These are phyloP conservation scores for Petrolisthes manimaculis DNA, from an alignment of 2,888 invertebrate species.

Conservation along the genomic window DNA sequence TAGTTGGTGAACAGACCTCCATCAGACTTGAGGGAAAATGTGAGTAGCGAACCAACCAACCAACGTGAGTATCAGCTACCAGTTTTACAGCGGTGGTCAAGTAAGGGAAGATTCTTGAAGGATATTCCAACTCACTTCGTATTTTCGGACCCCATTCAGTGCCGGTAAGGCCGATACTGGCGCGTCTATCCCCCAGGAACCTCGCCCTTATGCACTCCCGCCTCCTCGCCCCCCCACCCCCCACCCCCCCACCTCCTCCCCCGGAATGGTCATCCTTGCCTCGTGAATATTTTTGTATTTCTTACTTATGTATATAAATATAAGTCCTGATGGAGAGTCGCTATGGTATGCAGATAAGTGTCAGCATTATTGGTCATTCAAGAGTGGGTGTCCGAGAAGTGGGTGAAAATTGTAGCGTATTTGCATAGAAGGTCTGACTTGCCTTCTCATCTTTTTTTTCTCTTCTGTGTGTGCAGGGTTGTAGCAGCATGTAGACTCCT, in stretches of 20 bases:
- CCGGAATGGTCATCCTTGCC: slow-evolving; percentile 24
- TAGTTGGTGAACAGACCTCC: too few species aligned
- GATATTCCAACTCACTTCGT: slow-evolving; percentile 45
- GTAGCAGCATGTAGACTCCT: too few species aligned
- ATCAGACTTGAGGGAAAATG: too few species aligned
- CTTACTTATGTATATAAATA: slow-evolving; percentile 49
- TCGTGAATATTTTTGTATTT: slow-evolving; percentile 49
- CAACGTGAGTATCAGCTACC: slow-evolving; percentile 28
- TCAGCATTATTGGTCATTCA: slow-evolving; percentile 32
- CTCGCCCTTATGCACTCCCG: slow-evolving; percentile 21
- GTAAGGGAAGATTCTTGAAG: slow-evolving; percentile 39
- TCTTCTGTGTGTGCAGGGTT: background rate
- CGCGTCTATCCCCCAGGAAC: background rate
- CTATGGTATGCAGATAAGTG: slow-evolving; percentile 30
- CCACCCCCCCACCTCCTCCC: slow-evolving; percentile 4
- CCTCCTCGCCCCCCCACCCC: slow-evolving; percentile 1
- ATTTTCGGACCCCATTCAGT: slow-evolving; percentile 26
- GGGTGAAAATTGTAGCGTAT: slow-evolving; percentile 2
- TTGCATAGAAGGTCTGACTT: too few species aligned
- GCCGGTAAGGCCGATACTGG: slow-evolving; percentile 21
- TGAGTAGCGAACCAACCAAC: background rate
- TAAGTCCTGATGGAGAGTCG: slow-evolving; percentile 41
- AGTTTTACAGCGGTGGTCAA: slow-evolving; percentile 38
- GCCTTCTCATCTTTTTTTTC: background rate
- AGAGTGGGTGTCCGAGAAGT: background rate